Conservation (phyloP, 2,888 invertebrate genomes). For the Caradrina kadenii region DNA sequence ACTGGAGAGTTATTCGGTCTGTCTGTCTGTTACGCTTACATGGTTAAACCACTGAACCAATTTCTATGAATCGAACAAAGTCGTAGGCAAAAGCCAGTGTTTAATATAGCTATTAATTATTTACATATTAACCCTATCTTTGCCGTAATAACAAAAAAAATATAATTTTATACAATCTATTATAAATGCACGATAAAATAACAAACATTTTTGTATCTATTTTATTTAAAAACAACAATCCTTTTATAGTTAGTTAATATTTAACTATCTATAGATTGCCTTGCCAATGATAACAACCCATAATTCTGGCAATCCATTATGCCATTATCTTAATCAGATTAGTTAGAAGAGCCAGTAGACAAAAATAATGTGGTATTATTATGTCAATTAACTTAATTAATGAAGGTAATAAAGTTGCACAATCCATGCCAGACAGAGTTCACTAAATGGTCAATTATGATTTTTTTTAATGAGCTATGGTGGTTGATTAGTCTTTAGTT, state of each 20-base stretch:
- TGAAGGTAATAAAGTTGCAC: background rate
- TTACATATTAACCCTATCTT: background rate
- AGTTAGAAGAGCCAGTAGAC: constrained; percentile 11
- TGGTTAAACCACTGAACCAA: too few species aligned
- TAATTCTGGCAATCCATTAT: constrained; percentile 44
- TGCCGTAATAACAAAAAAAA: background rate
- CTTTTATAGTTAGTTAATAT: constrained; percentile 27
- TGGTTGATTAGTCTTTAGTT: constrained; percentile 4
- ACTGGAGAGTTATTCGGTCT: too few species aligned
- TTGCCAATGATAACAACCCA: constrained; percentile 8
- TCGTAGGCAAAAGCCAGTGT: too few species aligned
- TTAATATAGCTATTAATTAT: background rate
- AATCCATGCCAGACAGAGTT: background rate
- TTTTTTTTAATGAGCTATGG: background rate
- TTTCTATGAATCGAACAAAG: too few species aligned
- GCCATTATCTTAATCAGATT: constrained; percentile 37
- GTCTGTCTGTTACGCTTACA: background rate
- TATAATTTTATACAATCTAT: constrained; percentile 7
- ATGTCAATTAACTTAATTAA: constrained; percentile 33
- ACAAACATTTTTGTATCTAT: constrained; percentile 3
- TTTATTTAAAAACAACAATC: constrained; percentile 17
- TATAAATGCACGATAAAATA: constrained; percentile 5
- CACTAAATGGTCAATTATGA: background rate
- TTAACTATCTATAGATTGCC: constrained; percentile 37
- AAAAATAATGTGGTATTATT: constrained; percentile 26